These are phyloP conservation scores for Gallinago stenura DNA, from an alignment of 2,797 vertebrate species.

Conservation along the genomic window DNA sequence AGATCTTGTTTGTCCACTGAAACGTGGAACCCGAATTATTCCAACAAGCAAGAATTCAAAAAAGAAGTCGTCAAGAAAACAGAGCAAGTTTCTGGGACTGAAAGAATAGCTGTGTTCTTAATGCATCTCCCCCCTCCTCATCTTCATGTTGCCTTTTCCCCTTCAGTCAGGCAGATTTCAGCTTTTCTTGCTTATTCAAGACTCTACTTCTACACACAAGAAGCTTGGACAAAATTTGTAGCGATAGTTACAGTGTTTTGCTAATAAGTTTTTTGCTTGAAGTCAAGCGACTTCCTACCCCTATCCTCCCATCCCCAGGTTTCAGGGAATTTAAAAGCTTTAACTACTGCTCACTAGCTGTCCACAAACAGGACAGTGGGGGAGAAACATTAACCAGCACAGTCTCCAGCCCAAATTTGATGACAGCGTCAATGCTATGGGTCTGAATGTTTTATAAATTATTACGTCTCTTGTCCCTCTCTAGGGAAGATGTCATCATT, in stretches of 20 bases:
- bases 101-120: background rate
- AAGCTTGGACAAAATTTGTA: background rate
- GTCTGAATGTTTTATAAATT: background rate
- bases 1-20: constrained; percentile 29
- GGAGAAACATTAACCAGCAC: background rate
- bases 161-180: background rate
- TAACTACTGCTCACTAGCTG: background rate
- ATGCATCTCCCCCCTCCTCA: background rate
- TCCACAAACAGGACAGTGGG: background rate
- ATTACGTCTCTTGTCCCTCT: background rate
- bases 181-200: background rate
- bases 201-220: background rate
- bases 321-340: background rate
- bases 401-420: background rate
- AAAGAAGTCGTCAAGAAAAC: background rate
- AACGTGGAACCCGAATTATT: constrained; percentile 13
- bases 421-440: background rate
- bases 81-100: background rate
- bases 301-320: background rate
- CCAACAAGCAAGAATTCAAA: background rate
- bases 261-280: background rate
- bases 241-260: background rate
- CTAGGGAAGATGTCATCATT: background rate
- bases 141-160: background rate
- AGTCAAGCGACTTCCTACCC: background rate